Percentiles rank a stretch among this genome's conserved stretches.
phyloP scores from a whole-genome alignment of 2,797 vertebrate genomes.

The Saxicola maurus region DNA sequence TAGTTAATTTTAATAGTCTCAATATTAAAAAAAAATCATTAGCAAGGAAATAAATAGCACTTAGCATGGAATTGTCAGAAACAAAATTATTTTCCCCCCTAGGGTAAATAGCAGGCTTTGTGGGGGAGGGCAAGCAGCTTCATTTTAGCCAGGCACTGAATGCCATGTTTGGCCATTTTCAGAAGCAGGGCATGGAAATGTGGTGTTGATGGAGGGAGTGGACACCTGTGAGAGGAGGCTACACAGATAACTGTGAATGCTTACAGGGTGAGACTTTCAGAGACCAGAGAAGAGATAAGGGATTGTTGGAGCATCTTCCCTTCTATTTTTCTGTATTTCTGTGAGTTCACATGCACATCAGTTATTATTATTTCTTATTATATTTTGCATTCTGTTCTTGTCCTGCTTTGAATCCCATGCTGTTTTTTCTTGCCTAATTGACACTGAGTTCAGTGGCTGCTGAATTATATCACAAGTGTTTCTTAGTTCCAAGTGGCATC shows the following conservation, averaged over 20 bases:
- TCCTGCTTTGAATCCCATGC: background rate
- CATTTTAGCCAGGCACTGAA: background rate
- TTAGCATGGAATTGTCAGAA: background rate
- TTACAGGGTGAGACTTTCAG: background rate
- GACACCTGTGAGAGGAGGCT: background rate
- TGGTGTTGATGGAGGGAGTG: background rate
- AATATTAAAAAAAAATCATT: background rate
- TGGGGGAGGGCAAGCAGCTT: fast-evolving
- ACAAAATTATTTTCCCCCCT: background rate
- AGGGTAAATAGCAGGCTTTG: background rate
- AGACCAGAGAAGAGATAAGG: background rate
- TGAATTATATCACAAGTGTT: background rate
- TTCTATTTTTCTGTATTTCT: background rate
- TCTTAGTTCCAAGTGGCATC: background rate
- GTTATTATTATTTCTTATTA: background rate
- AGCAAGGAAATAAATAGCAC: background rate
- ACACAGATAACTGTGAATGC: background rate
- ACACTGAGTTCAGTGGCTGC: background rate
- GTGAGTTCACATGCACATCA: background rate
- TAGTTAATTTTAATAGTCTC: background rate
- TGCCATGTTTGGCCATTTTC: background rate
- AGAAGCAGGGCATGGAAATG: background rate
- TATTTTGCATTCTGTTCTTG: background rate
- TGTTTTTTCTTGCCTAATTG: background rate
- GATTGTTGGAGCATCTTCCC: fast-evolving